phyloP scores from a whole-genome alignment of 2,113 vertebrate species.

The Calidris pygmaea region DNA sequence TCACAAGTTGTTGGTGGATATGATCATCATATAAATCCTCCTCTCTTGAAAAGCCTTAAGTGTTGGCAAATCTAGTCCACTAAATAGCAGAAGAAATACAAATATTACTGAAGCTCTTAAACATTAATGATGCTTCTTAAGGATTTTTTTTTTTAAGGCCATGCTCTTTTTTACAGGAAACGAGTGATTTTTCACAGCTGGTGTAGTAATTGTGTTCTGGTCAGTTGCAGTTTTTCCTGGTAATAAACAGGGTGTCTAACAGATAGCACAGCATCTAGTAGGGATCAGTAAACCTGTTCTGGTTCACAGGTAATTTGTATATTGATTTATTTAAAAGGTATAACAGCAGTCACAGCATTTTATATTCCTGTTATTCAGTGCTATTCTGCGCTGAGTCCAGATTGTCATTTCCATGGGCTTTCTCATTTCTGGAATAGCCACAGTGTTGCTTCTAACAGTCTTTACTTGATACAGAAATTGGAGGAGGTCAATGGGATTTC shows the following conservation, averaged over 20 bases:
- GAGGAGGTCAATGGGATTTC: background rate
- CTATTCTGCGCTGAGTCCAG: background rate
- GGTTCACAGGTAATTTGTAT: background rate
- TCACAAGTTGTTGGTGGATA: background rate
- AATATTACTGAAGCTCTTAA: background rate
- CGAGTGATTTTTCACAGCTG: background rate
- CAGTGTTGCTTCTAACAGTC: background rate
- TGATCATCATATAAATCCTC: background rate
- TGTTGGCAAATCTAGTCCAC: background rate
- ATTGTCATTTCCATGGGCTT: background rate
- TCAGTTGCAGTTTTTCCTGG: background rate
- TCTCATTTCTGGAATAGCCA: background rate
- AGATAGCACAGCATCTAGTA: background rate
- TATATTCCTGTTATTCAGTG: background rate
- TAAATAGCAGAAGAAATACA: background rate
- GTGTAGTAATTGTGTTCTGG: background rate
- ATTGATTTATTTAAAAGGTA: slow-evolving; percentile 13
- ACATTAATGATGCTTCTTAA: background rate
- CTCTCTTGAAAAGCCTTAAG: background rate
- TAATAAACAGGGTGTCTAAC: background rate
- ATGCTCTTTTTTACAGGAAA: background rate
- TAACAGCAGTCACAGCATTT: background rate
- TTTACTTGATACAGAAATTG: background rate
- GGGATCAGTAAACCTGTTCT: background rate
- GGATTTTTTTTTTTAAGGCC: background rate